Evolutionary conservation across 2,797 vertebrate species (phyloP), one percentile per base, ranked within the genome.

Genomic region (Sebastes taczanowskii): DNA sequence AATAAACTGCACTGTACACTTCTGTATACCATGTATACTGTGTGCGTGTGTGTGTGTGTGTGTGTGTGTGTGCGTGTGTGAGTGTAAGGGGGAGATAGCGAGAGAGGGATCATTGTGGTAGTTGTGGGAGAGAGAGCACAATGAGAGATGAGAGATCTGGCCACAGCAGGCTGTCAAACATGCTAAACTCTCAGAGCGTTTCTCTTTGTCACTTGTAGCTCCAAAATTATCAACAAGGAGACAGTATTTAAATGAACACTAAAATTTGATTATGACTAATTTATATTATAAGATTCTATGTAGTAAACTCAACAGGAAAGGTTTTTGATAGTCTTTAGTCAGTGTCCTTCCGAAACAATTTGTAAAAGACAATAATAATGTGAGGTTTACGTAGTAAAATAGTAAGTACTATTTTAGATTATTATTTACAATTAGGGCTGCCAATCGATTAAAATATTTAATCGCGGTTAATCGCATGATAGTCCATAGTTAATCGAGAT

Each of bases 111-210:
- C 38, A 35, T 78, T 91, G 89, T 81, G 90, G 90, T 90, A 75
- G 77, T 38, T 92, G 88, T 91, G 91, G 88, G 74, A 78, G 42
- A 30, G 38, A 72, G 62, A 58, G 77, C 80, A 49, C 46, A 56
- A 4, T 53, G 74, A 81, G 9, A 82, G 71, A 86, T 82, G 65
- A 80, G 32, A 87, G 86, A 67, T 69, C 23, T 71, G 86, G 88
- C 80, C 89, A 77, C 90, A 90, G 82, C 65, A 67, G 60, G 16
- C 49, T 66, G 70, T 82, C 73, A 81, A 73, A 83, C 53, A 52
- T 0, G 3, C 10, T 81, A 5, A 70, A 58, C 46, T 29, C 59
- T 76, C 27, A 82, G 34, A 78, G 62, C 3, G 0, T 64, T 63
- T 89, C 11, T 63, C 13, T 73, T 60, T 53, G 38, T 77, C 25